A percentile compares a stretch with the other conserved stretches of the same genome.
phyloP scores from a whole-genome alignment of 2,888 invertebrate genomes.

The Diadegma fenestrale region DNA sequence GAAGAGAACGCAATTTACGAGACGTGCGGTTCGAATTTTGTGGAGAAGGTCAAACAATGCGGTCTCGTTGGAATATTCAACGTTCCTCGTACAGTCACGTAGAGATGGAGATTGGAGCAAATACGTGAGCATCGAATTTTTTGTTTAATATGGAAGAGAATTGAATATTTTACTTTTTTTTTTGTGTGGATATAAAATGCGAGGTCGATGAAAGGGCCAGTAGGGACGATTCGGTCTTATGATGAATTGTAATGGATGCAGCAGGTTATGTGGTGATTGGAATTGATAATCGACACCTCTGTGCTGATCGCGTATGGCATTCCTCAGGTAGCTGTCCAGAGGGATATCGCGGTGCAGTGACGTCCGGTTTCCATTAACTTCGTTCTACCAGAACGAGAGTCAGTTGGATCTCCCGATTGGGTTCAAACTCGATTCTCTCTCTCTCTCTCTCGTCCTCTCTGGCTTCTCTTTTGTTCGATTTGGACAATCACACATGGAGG shows the following conservation, averaged over 20 bases:
- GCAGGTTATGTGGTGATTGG: constrained; percentile 43
- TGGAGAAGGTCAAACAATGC: constrained; percentile 1
- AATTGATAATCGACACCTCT: constrained; percentile 53
- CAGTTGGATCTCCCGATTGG: constrained; percentile 52
- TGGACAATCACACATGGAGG: constrained; percentile 40
- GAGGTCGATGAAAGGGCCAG: not conserved
- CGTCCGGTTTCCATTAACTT: constrained; percentile 69
- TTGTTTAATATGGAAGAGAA: not conserved
- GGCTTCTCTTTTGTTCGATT: constrained; percentile 13
- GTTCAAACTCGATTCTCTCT: constrained; percentile 29
- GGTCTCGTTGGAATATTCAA: not conserved
- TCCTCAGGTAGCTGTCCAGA: constrained; percentile 65
- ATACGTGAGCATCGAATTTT: not conserved
- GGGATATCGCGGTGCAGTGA: constrained; percentile 60
- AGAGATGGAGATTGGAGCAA: not conserved
- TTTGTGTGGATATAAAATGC: not conserved
- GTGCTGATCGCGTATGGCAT: constrained; percentile 38
- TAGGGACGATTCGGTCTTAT: not conserved
- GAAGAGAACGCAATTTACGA: not conserved
- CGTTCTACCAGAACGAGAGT: constrained; percentile 65
- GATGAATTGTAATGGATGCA: constrained; percentile 16
- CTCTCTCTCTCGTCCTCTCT: not conserved
- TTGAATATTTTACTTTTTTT: constrained; percentile 6
- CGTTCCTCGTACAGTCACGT: not conserved
- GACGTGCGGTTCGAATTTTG: constrained; percentile 4